phyloP scores from a whole-genome alignment of 2,888 invertebrate species.

The Sarcophaga carnaria region DNA sequence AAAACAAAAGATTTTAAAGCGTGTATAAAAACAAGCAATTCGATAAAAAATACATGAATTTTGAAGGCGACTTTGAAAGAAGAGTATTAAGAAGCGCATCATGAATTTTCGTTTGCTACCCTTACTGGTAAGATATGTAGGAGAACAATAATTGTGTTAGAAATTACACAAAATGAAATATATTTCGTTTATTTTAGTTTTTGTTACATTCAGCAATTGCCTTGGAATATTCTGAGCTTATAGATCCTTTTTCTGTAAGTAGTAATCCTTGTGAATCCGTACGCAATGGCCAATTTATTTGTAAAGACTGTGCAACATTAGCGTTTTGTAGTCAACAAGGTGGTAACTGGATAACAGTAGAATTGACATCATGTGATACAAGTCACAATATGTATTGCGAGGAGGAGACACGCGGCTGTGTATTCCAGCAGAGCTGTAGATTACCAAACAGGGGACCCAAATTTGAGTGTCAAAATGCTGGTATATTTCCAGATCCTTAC shows the following conservation, averaged over 20 bases:
- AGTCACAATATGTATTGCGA: slow-evolving; percentile 74
- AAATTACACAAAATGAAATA: not conserved
- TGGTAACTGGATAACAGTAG: slow-evolving; percentile 72
- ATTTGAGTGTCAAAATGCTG: slow-evolving; percentile 75
- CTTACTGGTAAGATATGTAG: slow-evolving; percentile 26
- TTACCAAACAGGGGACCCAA: slow-evolving; percentile 69
- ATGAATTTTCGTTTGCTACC: not conserved
- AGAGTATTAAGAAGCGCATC: slow-evolving; percentile 1
- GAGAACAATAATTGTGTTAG: not conserved
- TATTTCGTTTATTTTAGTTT: slow-evolving; percentile 17
- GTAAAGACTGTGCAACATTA: slow-evolving; percentile 74
- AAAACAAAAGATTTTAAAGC: not conserved
- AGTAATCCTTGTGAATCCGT: slow-evolving; percentile 75
- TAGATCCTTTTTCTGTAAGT: slow-evolving; percentile 64
- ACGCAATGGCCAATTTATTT: slow-evolving; percentile 74
- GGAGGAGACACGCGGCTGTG: slow-evolving; percentile 68
- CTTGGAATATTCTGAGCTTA: slow-evolving; percentile 27
- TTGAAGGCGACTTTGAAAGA: not conserved
- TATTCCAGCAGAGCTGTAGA: slow-evolving; percentile 49
- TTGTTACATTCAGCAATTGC: not conserved
- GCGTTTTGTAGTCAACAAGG: slow-evolving; percentile 73
- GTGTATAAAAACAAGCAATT: slow-evolving; percentile 25
- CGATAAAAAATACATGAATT: slow-evolving; percentile 11
- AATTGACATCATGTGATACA: slow-evolving; percentile 72
- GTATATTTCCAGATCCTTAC: slow-evolving; percentile 78